Evolutionary conservation across 64 coral and sea anemone genomes (phyloP).

Genomic region (Montipora sp.): DNA sequence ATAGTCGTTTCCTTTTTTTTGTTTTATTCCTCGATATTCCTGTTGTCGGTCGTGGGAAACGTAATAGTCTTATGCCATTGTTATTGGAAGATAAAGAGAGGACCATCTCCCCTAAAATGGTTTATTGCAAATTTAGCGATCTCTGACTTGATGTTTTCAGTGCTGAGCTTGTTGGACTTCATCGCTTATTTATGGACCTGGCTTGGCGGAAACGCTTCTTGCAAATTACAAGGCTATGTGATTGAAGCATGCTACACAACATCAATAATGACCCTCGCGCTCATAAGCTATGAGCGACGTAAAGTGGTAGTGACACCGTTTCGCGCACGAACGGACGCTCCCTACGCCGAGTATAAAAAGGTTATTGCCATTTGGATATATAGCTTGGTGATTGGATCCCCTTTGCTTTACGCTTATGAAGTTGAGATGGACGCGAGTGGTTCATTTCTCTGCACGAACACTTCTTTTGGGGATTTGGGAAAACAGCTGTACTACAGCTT

Average conservation of each 20-base stretch:
- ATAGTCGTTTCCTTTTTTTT: not conserved
- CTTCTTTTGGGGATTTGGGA: slow-evolving; percentile 19
- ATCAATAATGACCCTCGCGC: slow-evolving; percentile 39
- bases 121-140: slow-evolving; percentile 59
- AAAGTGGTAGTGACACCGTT: slow-evolving; percentile 30
- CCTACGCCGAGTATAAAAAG: not conserved
- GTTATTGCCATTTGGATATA: not conserved
- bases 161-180: slow-evolving; percentile 33
- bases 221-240: slow-evolving; percentile 46
- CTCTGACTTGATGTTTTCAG: slow-evolving; percentile 42
- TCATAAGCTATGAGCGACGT: slow-evolving; percentile 39
- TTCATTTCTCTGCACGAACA: slow-evolving; percentile 27
- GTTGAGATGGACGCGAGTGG: not conserved
- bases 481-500: slow-evolving; percentile 52
- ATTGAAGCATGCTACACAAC: slow-evolving; percentile 55
- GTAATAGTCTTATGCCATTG: slow-evolving; percentile 1
- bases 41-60: slow-evolving; percentile 34
- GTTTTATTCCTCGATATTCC: not conserved
- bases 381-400: slow-evolving; percentile 15
- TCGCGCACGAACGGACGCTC: not conserved
- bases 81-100: slow-evolving; percentile 17
- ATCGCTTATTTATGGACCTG: slow-evolving; percentile 37
- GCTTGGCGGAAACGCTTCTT: slow-evolving; percentile 51
- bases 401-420: slow-evolving; percentile 49
- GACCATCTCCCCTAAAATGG: slow-evolving; percentile 22